Percentiles rank a stretch among this genome's conserved stretches.
These are phyloP conservation scores for Neoarius graeffei DNA, from an alignment of 2,113 vertebrate genomes.

Conservation along the genomic window DNA sequence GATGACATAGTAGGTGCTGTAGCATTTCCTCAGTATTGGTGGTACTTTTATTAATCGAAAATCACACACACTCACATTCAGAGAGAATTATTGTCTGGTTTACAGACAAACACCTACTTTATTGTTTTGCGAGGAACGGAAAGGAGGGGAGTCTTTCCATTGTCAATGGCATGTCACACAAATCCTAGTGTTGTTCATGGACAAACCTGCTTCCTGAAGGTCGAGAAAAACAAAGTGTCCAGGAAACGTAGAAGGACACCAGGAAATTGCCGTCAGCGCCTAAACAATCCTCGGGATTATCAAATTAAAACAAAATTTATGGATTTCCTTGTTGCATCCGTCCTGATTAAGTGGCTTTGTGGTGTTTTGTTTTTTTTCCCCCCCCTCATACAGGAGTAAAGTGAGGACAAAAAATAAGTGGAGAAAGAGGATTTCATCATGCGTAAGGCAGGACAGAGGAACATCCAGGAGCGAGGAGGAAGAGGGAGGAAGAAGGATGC, in stretches of 20 bases:
- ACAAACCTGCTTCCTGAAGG: not conserved
- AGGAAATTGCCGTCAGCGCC: not conserved
- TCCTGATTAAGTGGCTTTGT: not conserved
- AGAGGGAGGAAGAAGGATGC: conserved; percentile 35
- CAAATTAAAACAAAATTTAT: not conserved
- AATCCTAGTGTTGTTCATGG: not conserved
- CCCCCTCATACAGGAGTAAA: not conserved
- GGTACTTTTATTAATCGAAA: not conserved
- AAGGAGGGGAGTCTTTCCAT: not conserved
- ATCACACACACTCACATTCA: not conserved
- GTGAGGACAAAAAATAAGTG: not conserved
- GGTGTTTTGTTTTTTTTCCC: not conserved
- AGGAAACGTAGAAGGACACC: conserved; percentile 4
- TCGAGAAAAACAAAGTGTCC: not conserved
- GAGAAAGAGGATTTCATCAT: conserved; percentile 29
- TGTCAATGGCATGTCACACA: not conserved
- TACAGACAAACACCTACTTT: not conserved
- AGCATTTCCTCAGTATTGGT: conserved; percentile 40
- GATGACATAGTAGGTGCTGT: conserved; percentile 16
- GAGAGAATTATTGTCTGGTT: too few relatives aligned
- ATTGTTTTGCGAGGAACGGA: not conserved
- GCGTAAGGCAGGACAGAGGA: conserved; percentile 46
- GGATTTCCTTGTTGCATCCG: not conserved
- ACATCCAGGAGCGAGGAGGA: conserved; percentile 35
- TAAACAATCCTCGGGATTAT: not conserved